Conservation (phyloP, 2,888 invertebrate genomes). For the Pachycephus smyrnensis region DNA sequence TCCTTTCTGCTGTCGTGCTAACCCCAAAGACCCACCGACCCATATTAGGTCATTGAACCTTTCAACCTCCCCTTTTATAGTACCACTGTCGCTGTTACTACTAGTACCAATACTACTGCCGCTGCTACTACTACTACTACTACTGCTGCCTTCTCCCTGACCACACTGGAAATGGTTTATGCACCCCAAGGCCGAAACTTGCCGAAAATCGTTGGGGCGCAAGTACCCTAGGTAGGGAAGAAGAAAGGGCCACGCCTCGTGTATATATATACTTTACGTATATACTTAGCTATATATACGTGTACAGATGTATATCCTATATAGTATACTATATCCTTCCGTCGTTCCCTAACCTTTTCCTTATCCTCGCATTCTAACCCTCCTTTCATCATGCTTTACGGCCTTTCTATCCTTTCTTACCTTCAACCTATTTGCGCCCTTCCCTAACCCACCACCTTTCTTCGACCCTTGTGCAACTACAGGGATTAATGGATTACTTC, state of each 20-base stretch:
- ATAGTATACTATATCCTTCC: not conserved
- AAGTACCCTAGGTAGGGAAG: constrained; percentile 11
- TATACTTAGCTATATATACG: not conserved
- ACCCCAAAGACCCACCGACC: constrained; percentile 40
- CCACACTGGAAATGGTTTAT: constrained; percentile 4
- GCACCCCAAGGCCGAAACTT: constrained; percentile 20
- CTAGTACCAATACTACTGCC: not conserved
- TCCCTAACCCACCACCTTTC: not conserved
- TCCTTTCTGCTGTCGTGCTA: not conserved
- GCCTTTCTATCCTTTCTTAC: not conserved
- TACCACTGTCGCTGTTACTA: not conserved
- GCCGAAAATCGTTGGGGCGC: constrained; percentile 23
- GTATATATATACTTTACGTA: not conserved
- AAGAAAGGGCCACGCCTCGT: constrained; percentile 26
- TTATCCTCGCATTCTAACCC: not conserved
- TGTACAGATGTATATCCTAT: not conserved
- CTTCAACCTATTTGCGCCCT: not conserved
- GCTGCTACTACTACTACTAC: not conserved
- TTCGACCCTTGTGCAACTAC: not conserved
- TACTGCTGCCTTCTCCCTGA: constrained; percentile 6
- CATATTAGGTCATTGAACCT: constrained; percentile 43
- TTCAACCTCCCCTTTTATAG: not conserved
- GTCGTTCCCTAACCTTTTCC: not conserved
- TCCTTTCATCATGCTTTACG: not conserved
- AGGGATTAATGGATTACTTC: not conserved